Conservation (phyloP, 2,797 vertebrate genomes). For the Coregonus sp. region DNA sequence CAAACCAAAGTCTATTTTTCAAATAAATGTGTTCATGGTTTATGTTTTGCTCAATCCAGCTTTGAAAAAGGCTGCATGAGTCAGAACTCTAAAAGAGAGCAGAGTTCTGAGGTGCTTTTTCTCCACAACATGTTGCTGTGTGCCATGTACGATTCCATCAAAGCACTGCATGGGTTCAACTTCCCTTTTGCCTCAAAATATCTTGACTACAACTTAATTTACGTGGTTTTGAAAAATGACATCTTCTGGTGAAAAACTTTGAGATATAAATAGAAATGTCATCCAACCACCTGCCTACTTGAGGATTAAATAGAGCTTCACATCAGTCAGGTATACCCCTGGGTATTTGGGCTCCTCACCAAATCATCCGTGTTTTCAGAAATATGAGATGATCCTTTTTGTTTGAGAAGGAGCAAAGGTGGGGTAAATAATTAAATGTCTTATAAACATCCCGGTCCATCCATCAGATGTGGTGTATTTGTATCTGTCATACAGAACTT, state of each 20-base stretch:
- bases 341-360: background rate
- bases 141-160: background rate
- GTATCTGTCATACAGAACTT: slow-evolving; percentile 41
- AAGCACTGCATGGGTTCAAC: background rate
- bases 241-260: background rate
- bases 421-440: slow-evolving; percentile 38
- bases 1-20: slow-evolving; percentile 2
- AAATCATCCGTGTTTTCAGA: background rate
- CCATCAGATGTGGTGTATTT: background rate
- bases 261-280: background rate
- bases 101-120: background rate
- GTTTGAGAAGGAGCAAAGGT: background rate
- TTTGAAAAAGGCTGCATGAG: slow-evolving; percentile 10
- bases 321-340: background rate
- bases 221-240: background rate
- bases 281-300: background rate
- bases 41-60: background rate
- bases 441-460: slow-evolving; percentile 29
- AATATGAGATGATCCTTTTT: background rate
- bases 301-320: background rate
- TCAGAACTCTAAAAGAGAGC: background rate
- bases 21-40: slow-evolving; percentile 3
- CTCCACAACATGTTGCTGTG: background rate
- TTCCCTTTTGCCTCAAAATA: background rate
- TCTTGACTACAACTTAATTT: background rate